Percentiles rank a stretch among this genome's conserved stretches.
These are phyloP conservation scores for Leptopilina boulardi DNA, from an alignment of 1,140 invertebrate species.

Conservation along the genomic window DNA sequence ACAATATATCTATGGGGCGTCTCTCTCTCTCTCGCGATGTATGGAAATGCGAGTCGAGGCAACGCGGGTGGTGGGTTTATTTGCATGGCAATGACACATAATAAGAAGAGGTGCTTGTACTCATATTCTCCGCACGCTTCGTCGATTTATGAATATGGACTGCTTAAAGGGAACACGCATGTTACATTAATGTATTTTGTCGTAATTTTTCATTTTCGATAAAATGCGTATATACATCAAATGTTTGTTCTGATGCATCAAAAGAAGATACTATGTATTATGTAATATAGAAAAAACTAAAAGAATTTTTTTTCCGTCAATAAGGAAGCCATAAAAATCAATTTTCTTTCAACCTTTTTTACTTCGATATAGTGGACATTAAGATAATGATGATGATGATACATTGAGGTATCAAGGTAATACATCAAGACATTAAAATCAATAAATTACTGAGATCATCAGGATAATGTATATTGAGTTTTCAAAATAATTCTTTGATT, in stretches of 20 bases:
- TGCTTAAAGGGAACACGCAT: conserved; percentile 17
- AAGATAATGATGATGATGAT: too few species aligned
- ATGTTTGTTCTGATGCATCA: too few species aligned
- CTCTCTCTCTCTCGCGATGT: too few species aligned
- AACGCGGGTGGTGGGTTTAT: conserved; percentile 44
- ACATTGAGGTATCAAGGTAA: too few species aligned
- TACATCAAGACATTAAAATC: too few species aligned
- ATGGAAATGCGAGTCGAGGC: conserved; percentile 35
- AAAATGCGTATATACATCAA: background rate
- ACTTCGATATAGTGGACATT: background rate
- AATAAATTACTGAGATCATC: background rate
- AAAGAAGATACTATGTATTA: too few species aligned
- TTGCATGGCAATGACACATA: conserved; percentile 54
- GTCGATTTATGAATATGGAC: conserved; percentile 11
- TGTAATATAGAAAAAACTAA: too few species aligned
- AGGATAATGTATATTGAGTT: background rate
- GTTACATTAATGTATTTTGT: background rate
- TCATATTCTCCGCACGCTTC: conserved; percentile 33
- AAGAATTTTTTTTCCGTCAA: background rate
- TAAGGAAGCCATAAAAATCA: background rate
- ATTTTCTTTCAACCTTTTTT: background rate
- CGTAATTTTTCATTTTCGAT: background rate
- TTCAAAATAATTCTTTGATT: too few species aligned
- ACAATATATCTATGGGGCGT: conserved; percentile 49
- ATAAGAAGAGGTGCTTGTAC: conserved; percentile 35